A percentile compares a stretch with the other conserved stretches of the same genome.
These are phyloP conservation scores for Diplosoma virens DNA, from an alignment of 23 tunicate species.

Conservation along the genomic window DNA sequence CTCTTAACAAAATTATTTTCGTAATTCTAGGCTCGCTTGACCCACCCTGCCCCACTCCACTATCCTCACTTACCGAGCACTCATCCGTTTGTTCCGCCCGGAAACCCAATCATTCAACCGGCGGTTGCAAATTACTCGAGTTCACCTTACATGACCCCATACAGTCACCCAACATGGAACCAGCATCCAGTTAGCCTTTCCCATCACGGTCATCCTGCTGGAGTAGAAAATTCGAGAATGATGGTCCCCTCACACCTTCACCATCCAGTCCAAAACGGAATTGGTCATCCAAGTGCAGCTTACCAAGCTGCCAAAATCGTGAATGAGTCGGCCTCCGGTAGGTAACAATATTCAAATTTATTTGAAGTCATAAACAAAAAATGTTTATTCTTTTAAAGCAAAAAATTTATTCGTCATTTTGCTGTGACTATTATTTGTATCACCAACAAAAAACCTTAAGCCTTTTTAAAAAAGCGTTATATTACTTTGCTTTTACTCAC, in stretches of 20 bases:
- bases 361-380: no score
- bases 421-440: no score
- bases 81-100: conserved; percentile 29
- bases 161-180: conserved; percentile 43
- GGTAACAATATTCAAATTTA: background rate
- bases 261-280: conserved; percentile 4
- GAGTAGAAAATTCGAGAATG: conserved; percentile 25
- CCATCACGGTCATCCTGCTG: conserved; percentile 13
- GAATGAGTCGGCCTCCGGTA: background rate
- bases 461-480: no score
- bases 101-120: conserved; percentile 26
- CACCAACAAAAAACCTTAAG: no score
- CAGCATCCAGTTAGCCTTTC: conserved; percentile 28
- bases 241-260: conserved; percentile 11
- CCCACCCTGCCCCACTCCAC: conserved; percentile 16
- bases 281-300: background rate
- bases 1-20: background rate
- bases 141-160: conserved; percentile 52
- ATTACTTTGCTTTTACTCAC: no score
- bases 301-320: background rate
- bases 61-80: conserved; percentile 10
- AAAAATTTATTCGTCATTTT: no score
- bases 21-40: conserved; percentile 24
- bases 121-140: conserved; percentile 18
- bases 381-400: no score